Evolutionary conservation across 2,113 vertebrate genomes (phyloP).

Genomic region (Apus apus): DNA sequence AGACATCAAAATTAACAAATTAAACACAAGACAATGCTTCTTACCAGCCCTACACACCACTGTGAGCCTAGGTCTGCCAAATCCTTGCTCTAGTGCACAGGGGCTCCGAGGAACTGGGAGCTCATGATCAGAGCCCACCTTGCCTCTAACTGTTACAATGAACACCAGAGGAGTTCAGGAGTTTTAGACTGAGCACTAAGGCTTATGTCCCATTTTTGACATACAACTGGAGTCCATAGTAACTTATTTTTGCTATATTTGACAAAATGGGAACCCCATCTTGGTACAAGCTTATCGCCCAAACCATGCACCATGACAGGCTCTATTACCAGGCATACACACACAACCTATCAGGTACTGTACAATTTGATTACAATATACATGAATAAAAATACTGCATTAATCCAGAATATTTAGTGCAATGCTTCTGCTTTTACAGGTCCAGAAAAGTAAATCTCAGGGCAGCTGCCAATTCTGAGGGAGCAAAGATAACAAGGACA

Average conservation of each 20-base stretch:
- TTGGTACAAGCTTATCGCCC: neutral
- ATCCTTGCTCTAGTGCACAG: neutral
- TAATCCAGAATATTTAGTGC: neutral
- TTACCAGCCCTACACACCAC: neutral
- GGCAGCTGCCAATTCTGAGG: neutral
- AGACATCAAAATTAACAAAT: neutral
- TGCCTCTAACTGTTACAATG: fast-evolving
- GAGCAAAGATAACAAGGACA: neutral
- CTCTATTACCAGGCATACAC: neutral
- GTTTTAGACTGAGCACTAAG: neutral
- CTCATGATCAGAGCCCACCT: neutral
- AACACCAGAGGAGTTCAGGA: neutral
- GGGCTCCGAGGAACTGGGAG: fast-evolving
- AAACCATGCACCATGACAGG: neutral
- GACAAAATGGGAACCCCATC: neutral
- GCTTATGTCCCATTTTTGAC: neutral
- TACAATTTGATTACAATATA: neutral
- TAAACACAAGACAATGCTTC: neutral
- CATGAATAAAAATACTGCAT: neutral
- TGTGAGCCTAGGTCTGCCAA: neutral
- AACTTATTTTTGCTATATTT: neutral
- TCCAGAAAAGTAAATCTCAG: neutral
- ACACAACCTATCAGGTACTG: neutral
- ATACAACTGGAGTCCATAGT: neutral
- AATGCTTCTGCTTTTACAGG: neutral